phyloP scores from a whole-genome alignment of 1,140 invertebrate species.

The Goniozus legneri region DNA sequence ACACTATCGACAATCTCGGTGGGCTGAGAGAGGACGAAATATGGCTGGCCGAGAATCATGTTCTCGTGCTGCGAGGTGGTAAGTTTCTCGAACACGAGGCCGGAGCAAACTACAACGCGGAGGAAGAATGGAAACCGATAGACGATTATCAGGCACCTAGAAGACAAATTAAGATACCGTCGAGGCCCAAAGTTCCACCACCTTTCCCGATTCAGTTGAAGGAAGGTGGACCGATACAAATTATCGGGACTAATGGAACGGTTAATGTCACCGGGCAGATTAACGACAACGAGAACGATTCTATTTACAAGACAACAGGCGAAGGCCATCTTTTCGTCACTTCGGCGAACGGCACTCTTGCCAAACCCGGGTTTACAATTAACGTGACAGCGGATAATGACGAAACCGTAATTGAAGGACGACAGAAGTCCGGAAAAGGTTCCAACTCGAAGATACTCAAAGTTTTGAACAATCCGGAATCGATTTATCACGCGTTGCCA shows the following conservation, averaged over 20 bases:
- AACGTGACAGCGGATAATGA: constrained; percentile 15
- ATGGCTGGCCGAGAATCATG: constrained; percentile 84
- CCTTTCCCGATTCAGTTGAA: constrained; percentile 83
- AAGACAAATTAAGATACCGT: constrained; percentile 74
- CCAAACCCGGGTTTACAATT: constrained; percentile 44
- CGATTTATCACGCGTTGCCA: constrained; percentile 62
- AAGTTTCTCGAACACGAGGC: constrained; percentile 58
- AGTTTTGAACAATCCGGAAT: constrained; percentile 38
- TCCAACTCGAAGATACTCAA: background rate
- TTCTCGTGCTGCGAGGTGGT: constrained; percentile 79
- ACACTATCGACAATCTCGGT: constrained; percentile 74
- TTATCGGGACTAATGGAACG: constrained; percentile 65
- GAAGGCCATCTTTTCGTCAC: constrained; percentile 39
- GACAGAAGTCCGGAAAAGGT: constrained; percentile 11
- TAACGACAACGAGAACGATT: constrained; percentile 37
- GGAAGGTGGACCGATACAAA: constrained; percentile 73
- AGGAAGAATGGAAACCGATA: constrained; percentile 71
- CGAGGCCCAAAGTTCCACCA: constrained; percentile 74
- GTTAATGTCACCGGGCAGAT: constrained; percentile 57
- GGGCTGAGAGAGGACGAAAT: constrained; percentile 81
- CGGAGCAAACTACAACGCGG: constrained; percentile 19
- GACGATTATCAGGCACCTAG: constrained; percentile 77
- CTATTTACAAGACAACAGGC: constrained; percentile 38
- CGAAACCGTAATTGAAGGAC: constrained; percentile 9
- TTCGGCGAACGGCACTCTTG: constrained; percentile 55